Percentiles rank a stretch among this genome's conserved stretches.
These are phyloP conservation scores for Platorchestia sp. DNA, from an alignment of 1,140 invertebrate species.

Conservation along the genomic window DNA sequence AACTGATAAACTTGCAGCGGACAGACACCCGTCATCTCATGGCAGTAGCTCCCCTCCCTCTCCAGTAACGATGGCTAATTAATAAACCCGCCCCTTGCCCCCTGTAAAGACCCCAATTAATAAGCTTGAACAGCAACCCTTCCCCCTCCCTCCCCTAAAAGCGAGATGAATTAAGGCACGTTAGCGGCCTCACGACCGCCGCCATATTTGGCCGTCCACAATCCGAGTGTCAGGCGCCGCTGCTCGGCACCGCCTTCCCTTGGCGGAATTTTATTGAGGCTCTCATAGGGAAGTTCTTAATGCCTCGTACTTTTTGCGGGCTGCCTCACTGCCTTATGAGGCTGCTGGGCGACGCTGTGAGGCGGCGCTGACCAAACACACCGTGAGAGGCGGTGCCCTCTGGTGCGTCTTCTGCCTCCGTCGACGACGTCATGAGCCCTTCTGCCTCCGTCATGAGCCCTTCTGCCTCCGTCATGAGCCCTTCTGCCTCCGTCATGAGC, in stretches of 20 bases:
- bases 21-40: neutral
- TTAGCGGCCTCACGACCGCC: neutral
- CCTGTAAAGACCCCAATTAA: neutral
- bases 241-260: neutral
- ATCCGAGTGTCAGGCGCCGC: neutral
- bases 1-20: neutral
- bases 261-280: constrained; percentile 3
- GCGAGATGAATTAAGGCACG: constrained; percentile 19
- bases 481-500: too few species aligned
- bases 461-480: too few species aligned
- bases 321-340: neutral
- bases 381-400: neutral
- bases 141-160: neutral
- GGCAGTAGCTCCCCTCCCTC: too few species aligned
- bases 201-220: neutral
- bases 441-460: too few species aligned
- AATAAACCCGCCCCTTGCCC: neutral
- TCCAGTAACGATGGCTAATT: neutral
- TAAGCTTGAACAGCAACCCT: too few species aligned
- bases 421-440: neutral
- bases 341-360: too few species aligned
- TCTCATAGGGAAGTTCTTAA: neutral
- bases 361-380: neutral
- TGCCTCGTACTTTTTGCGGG: constrained; percentile 27
- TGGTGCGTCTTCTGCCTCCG: neutral